A percentile compares a stretch with the other conserved stretches of the same genome.
phyloP scores from a whole-genome alignment of 2,888 invertebrate genomes.

The Cosmorhoe ocellata region DNA sequence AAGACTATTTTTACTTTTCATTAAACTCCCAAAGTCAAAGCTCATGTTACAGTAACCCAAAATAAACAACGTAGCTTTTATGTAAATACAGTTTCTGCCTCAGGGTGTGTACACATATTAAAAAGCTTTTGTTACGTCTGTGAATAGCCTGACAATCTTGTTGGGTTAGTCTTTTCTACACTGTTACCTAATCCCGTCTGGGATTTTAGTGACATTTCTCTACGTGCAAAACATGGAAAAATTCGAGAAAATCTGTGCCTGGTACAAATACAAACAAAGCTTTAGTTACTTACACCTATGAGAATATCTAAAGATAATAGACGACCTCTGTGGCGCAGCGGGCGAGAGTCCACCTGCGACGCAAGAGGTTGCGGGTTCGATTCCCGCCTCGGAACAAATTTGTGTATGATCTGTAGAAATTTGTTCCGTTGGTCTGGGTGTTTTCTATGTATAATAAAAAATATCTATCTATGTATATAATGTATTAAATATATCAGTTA shows the following conservation, averaged over 20 bases:
- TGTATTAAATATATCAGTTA: too few relatives aligned
- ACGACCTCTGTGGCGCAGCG: too few relatives aligned
- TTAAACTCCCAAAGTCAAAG: slow-evolving; percentile 1
- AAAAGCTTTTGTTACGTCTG: slow-evolving; percentile 71
- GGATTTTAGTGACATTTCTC: slow-evolving; percentile 13
- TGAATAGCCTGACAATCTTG: slow-evolving; percentile 55
- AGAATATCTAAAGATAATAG: too few relatives aligned
- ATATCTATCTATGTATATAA: too few relatives aligned
- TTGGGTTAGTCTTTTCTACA: slow-evolving; percentile 37
- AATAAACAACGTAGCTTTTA: slow-evolving; percentile 70
- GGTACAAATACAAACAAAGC: neutral
- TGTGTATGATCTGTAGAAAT: too few relatives aligned
- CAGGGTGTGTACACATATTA: slow-evolving; percentile 73
- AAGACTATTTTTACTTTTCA: too few relatives aligned
- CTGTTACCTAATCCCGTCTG: slow-evolving; percentile 24
- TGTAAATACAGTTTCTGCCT: slow-evolving; percentile 72
- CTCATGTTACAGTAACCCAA: slow-evolving; percentile 2
- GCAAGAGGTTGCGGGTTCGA: too few relatives aligned
- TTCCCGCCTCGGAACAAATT: too few relatives aligned
- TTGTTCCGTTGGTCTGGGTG: too few relatives aligned
- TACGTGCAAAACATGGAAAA: slow-evolving; percentile 13
- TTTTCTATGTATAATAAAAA: too few relatives aligned
- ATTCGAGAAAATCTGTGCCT: neutral
- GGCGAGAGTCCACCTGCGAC: too few relatives aligned
- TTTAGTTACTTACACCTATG: too few relatives aligned